Evolutionary conservation across 2,888 invertebrate species (phyloP), one percentile per base, ranked within the genome.

Genomic region (Plagiodera versicolora): DNA sequence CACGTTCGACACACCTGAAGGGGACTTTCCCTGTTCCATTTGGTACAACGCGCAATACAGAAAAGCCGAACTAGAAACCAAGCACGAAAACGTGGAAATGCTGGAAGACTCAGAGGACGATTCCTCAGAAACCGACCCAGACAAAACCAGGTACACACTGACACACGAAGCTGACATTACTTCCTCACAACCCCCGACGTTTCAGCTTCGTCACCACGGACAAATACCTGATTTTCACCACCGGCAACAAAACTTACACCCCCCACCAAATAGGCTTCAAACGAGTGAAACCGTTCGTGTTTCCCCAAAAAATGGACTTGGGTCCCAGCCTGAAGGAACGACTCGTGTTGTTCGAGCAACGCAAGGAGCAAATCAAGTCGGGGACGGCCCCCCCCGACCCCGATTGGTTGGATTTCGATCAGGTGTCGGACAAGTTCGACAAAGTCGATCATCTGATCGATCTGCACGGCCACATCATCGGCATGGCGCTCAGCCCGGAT

Each of bases 401-500:
- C 0, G 86, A 88, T 74, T 89, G 88, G 87, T 79, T 84, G 66
- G 85, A 90, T 77, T 88, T 85, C 71, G 85, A 88, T 61, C 81
- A 87, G 1, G 88, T 90, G 2, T 85, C 86, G 6, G 85, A 89
- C 72, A 85, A 85, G 70, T 89, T 89, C 67, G 90, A 92, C 76
- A 84, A 85, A 74, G 85, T 91, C 14, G 93, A 94, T 80, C 89
- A 91, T 77, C 79, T 91, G 6, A 90, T 94, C 63, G 92, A 94
- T 79, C 82, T 94, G 54, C 89, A 92, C 75, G 93, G 92, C 0
- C 92, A 93, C 75, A 92, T 94, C 60, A 91, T 93, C 70, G 94
- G 94, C 69, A 91, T 94, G 91, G 88, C 89, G 1, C 80, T 94
- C 11, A 92, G 92, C 64, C 93, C 92, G 0, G 92, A 92, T 81